phyloP scores from a whole-genome alignment of 2,888 invertebrate genomes.

The Orthosia cruda region DNA sequence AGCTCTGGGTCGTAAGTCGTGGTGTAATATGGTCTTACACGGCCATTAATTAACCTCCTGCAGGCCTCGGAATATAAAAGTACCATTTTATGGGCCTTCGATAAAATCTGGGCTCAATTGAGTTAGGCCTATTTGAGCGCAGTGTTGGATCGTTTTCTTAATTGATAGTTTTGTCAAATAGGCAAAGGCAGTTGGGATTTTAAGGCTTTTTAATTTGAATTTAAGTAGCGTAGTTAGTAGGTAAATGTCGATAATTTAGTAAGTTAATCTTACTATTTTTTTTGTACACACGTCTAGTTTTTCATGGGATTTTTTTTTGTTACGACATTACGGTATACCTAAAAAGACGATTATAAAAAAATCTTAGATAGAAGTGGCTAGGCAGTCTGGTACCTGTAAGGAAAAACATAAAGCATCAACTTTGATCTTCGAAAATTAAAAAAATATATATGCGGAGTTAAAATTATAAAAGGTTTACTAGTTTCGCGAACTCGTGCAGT shows the following conservation, averaged over 20 bases:
- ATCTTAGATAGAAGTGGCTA: too few relatives aligned
- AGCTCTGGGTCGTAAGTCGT: conserved; percentile 79
- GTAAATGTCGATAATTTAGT: background rate
- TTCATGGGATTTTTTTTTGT: background rate
- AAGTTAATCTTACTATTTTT: background rate
- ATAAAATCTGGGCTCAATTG: conserved; percentile 79
- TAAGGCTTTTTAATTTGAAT: conserved; percentile 64
- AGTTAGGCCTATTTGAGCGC: conserved; percentile 74
- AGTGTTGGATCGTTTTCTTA: conserved; percentile 49
- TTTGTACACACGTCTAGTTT: background rate
- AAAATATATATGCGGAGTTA: too few relatives aligned
- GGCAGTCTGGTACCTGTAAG: too few relatives aligned
- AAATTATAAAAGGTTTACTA: too few relatives aligned
- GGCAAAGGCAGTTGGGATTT: conserved; percentile 41
- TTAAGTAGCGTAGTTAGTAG: conserved; percentile 36
- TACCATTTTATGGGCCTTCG: conserved; percentile 81
- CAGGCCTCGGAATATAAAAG: conserved; percentile 78
- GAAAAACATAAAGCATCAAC: too few relatives aligned
- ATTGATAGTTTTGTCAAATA: conserved; percentile 67
- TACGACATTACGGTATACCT: background rate
- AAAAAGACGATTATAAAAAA: background rate
- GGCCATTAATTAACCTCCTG: conserved; percentile 88
- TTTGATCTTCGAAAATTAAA: too few relatives aligned
- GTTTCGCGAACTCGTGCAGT: too few relatives aligned
- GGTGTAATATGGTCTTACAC: conserved; percentile 82